Percentiles rank a stretch among this genome's conserved stretches.
These are phyloP conservation scores for Drosophila quadrilineata DNA, from an alignment of 1,140 invertebrate genomes.

Conservation along the genomic window DNA sequence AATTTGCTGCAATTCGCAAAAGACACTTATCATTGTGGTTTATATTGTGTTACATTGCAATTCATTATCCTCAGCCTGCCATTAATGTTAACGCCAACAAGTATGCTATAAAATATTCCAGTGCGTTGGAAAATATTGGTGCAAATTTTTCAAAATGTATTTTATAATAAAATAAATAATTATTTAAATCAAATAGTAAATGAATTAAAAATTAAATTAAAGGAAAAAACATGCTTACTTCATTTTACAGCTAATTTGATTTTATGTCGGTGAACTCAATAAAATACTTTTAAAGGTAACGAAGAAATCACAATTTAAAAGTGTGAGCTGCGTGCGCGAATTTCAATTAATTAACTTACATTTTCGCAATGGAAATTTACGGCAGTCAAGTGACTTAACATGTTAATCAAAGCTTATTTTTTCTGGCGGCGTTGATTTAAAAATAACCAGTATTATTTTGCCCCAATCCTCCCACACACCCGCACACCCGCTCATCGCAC, in stretches of 20 bases:
- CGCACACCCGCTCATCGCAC: too few species aligned
- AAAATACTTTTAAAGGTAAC: too few species aligned
- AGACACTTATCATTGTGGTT: too few species aligned
- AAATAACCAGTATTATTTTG: slow-evolving; percentile 46
- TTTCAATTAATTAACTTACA: slow-evolving; percentile 72
- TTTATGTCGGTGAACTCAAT: too few species aligned
- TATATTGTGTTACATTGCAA: too few species aligned
- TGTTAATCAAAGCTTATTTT: slow-evolving; percentile 56
- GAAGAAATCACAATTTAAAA: slow-evolving; percentile 51
- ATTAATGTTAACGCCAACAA: neutral
- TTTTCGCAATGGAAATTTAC: slow-evolving; percentile 61
- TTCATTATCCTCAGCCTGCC: too few species aligned
- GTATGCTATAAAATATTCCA: slow-evolving; percentile 7
- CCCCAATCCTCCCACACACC: too few species aligned
- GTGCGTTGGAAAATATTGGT: too few species aligned
- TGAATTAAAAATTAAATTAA: neutral
- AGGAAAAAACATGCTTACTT: too few species aligned
- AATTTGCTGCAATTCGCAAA: too few species aligned
- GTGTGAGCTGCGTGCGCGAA: slow-evolving; percentile 45
- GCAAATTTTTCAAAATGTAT: too few species aligned
- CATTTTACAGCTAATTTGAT: slow-evolving; percentile 1
- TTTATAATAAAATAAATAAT: neutral
- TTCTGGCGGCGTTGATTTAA: slow-evolving; percentile 39
- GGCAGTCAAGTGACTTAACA: slow-evolving; percentile 51
- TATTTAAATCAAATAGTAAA: neutral